Evolutionary conservation across 2,888 invertebrate genomes (phyloP).

Genomic region (Microctonus hyperodae): DNA sequence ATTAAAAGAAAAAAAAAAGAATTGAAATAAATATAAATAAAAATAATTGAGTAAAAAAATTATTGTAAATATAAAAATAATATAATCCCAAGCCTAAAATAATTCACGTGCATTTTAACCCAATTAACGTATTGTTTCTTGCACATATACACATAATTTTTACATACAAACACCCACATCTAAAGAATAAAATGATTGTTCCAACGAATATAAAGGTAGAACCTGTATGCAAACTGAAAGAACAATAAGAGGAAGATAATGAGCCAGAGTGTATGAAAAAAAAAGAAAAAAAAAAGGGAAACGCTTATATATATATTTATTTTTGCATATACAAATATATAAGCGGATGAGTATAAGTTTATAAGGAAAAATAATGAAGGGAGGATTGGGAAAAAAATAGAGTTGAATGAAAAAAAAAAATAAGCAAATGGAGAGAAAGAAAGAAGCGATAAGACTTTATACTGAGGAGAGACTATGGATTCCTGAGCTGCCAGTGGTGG

Average conservation of each 20-base stretch:
- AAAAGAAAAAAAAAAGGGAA: slow-evolving; percentile 19
- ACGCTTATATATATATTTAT: too few species aligned
- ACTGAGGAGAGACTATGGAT: slow-evolving; percentile 36
- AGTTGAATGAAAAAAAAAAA: slow-evolving; percentile 22
- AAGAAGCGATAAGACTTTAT: slow-evolving; percentile 33
- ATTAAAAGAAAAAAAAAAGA: background rate
- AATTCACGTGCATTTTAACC: background rate
- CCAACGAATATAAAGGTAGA: slow-evolving; percentile 22
- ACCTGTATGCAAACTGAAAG: slow-evolving; percentile 14
- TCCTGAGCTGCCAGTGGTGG: slow-evolving; percentile 36
- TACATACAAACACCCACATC: background rate
- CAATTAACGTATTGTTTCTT: background rate
- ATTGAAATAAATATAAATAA: background rate
- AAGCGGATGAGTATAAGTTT: background rate
- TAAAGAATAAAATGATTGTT: background rate
- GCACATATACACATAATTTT: too few species aligned
- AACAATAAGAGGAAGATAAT: slow-evolving; percentile 37
- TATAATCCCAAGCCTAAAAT: background rate
- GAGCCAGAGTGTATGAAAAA: slow-evolving; percentile 31
- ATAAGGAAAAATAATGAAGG: slow-evolving; percentile 14
- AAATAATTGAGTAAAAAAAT: background rate
- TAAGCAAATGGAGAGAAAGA: slow-evolving; percentile 35
- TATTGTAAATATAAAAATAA: background rate
- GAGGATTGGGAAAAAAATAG: slow-evolving; percentile 4
- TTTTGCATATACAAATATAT: background rate